phyloP scores from a whole-genome alignment of 2,888 invertebrate species.

The Drosophila colorata region DNA sequence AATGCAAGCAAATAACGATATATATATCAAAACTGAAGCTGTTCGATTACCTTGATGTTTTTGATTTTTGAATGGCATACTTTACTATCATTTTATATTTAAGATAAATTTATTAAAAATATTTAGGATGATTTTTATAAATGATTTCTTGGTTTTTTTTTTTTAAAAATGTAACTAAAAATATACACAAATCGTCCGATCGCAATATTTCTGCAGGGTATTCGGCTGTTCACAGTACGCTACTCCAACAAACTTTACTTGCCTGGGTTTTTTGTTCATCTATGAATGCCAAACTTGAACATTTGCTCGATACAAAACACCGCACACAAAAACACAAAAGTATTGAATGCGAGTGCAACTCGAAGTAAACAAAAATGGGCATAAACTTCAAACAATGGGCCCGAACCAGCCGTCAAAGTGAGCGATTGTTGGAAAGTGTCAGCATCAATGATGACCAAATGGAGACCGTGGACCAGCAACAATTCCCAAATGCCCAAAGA shows the following conservation, averaged over 20 bases:
- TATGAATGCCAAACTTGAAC: slow-evolving; percentile 6
- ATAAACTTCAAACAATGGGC: slow-evolving; percentile 51
- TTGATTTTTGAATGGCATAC: background rate
- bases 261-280: background rate
- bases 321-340: slow-evolving; percentile 25
- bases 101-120: too few species aligned
- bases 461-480: slow-evolving; percentile 29
- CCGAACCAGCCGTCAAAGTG: slow-evolving; percentile 67
- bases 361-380: slow-evolving; percentile 7
- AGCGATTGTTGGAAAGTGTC: slow-evolving; percentile 72
- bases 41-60: background rate
- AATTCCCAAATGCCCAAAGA: slow-evolving; percentile 20
- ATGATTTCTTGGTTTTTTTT: too few species aligned
- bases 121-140: too few species aligned
- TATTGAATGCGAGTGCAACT: slow-evolving; percentile 13
- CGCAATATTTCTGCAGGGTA: background rate
- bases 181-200: too few species aligned
- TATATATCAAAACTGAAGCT: too few species aligned
- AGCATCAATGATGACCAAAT: slow-evolving; percentile 67
- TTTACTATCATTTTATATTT: too few species aligned
- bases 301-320: slow-evolving; percentile 23
- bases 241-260: background rate
- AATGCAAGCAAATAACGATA: background rate
- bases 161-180: too few species aligned
- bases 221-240: background rate